A percentile compares a stretch with the other conserved stretches of the same genome.
Evolutionary conservation across 2,888 invertebrate genomes (phyloP).

Genomic region (Gymnoscelis rufifasciata): DNA sequence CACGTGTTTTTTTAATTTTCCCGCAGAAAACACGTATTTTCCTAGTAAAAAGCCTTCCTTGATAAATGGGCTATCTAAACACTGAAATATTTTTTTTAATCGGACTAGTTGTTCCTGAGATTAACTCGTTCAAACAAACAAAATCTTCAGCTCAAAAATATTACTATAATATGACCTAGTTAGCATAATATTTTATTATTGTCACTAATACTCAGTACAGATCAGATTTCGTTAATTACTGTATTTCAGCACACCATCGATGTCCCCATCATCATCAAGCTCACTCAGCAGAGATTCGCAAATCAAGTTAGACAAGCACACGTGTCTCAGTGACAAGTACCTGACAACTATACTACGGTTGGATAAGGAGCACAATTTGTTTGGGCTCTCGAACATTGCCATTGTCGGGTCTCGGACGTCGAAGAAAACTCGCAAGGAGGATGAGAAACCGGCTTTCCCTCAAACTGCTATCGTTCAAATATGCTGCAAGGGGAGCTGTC

Average conservation of each 20-base stretch:
- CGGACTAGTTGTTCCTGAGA: too few species aligned
- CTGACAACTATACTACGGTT: constrained; percentile 62
- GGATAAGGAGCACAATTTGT: constrained; percentile 68
- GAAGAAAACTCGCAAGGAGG: constrained; percentile 48
- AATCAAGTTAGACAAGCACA: constrained; percentile 29
- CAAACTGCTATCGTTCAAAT: constrained; percentile 69
- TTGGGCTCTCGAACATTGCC: constrained; percentile 63
- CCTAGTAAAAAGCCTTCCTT: too few species aligned
- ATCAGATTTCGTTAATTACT: too few species aligned
- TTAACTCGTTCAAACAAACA: too few species aligned
- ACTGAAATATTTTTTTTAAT: too few species aligned
- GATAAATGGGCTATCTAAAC: too few species aligned
- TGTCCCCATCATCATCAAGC: constrained; percentile 49
- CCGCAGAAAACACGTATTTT: too few species aligned
- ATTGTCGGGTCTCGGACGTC: constrained; percentile 48
- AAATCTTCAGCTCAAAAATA: too few species aligned
- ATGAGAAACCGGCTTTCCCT: constrained; percentile 56
- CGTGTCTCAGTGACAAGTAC: constrained; percentile 49
- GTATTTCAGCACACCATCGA: constrained; percentile 50
- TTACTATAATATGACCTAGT: too few species aligned
- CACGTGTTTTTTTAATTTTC: too few species aligned
- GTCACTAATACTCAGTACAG: too few species aligned
- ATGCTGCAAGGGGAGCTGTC: constrained; percentile 42
- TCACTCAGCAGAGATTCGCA: constrained; percentile 47
- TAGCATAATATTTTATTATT: too few species aligned